phyloP scores from a whole-genome alignment of 2,113 vertebrate species.

The Centrocercus urophasianus region DNA sequence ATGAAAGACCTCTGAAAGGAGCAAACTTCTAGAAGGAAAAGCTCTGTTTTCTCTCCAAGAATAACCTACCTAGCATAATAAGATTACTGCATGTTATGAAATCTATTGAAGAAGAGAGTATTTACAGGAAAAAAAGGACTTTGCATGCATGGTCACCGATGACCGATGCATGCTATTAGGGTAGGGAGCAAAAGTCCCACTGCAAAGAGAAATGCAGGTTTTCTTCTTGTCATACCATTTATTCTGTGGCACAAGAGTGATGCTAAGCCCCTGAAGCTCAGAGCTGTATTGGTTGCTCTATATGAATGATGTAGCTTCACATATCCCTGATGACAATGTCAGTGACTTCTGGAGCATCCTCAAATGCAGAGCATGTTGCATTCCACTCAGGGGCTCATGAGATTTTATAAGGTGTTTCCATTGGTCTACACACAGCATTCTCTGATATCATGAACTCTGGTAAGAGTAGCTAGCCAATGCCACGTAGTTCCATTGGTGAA shows the following conservation, averaged over 20 bases:
- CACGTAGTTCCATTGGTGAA: accelerated
- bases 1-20: neutral
- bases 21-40: neutral
- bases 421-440: neutral
- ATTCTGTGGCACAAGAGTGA: neutral
- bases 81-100: neutral
- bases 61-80: neutral
- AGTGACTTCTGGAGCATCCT: neutral
- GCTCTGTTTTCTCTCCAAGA: neutral
- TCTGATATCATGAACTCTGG: neutral
- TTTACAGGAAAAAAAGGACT: neutral
- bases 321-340: neutral
- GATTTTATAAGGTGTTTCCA: neutral
- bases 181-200: neutral
- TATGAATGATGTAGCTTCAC: neutral
- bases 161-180: neutral
- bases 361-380: neutral
- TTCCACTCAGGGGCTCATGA: neutral
- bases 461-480: neutral
- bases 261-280: neutral
- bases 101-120: neutral
- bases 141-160: neutral
- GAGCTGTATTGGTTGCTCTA: neutral
- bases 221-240: neutral
- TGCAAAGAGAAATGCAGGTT: neutral